phyloP scores from a whole-genome alignment of 2,113 vertebrate genomes.

The Buteo buteo region DNA sequence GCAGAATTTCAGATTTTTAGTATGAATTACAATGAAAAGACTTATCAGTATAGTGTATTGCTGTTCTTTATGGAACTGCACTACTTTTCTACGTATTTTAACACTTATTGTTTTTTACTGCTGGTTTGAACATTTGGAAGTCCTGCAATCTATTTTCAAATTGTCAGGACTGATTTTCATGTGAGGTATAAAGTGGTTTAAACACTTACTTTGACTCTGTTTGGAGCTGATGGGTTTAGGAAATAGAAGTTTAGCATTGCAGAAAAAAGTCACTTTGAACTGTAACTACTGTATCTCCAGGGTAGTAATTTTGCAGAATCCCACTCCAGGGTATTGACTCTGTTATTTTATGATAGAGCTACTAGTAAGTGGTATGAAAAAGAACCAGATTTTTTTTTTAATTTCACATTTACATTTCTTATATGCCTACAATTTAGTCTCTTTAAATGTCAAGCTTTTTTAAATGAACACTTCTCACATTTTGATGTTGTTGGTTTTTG shows the following conservation, averaged over 20 bases:
- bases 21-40: neutral
- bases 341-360: constrained; percentile 2
- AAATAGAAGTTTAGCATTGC: neutral
- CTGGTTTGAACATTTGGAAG: neutral
- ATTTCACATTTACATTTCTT: neutral
- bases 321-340: neutral
- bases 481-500: neutral
- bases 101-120: neutral
- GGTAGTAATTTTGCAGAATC: constrained; percentile 10
- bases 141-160: neutral
- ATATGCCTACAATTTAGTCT: constrained; percentile 3
- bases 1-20: neutral
- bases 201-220: neutral
- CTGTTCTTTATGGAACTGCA: neutral
- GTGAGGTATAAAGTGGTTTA: neutral
- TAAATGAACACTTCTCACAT: neutral
- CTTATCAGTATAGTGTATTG: neutral
- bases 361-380: neutral
- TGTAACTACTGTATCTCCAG: neutral
- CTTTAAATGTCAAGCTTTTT: constrained; percentile 8
- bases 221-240: neutral
- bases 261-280: constrained; percentile 40
- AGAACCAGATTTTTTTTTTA: neutral
- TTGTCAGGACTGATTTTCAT: neutral
- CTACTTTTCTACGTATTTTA: neutral